Base-by-base conservation (phyloP, 2,113 vertebrate genomes). In the Lethenteron camtschaticum region DNA sequence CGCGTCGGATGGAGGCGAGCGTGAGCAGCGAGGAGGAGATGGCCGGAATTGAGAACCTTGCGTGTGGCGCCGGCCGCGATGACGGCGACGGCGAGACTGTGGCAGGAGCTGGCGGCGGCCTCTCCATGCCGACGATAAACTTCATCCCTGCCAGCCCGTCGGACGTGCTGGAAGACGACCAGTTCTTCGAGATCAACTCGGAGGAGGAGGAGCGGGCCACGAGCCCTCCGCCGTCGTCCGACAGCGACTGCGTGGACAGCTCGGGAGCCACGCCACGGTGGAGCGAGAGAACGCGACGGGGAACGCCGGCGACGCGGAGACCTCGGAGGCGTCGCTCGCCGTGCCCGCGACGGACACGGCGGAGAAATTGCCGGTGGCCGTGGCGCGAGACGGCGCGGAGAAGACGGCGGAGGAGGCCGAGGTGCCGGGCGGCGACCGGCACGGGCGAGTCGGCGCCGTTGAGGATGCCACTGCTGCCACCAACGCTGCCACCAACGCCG, bases 141-240 rank as follows among this genome's bases (percentile, higher is more conserved):
- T 73, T 85, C 60, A 83, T 84, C 70, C 83, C 83, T 10, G 80
- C 82, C 10, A 83, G 81, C 16, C 82, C 82, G 55, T 83, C 78
- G 2, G 79, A 79, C 9, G 59, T 80, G 2, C 70, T 77, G 2
- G 74, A 78, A 1, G 76, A 80, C 2, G 79, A 79, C 68, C 81
- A 76, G 71, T 83, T 83, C 76, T 83, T 85, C 60, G 78, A 82
- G 70, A 73, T 73, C 2, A 79, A 75, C 68, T 80, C 75, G 8
- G 81, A 80, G 66, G 74, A 79, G 13, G 41, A 41, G 41, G 41
- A 41, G 41, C 41, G 41, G 41, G 41, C 41, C 41, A 3, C 41
- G 41, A 75, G 74, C 59, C 68, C 72, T 66, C 56, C 69, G 3
- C 71, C 76, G 2, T 73, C 73, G 2, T 75, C 76, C 2, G 77